These are phyloP conservation scores for Zaprionus tsacasi DNA, from an alignment of 1,140 invertebrate species.

Conservation along the genomic window DNA sequence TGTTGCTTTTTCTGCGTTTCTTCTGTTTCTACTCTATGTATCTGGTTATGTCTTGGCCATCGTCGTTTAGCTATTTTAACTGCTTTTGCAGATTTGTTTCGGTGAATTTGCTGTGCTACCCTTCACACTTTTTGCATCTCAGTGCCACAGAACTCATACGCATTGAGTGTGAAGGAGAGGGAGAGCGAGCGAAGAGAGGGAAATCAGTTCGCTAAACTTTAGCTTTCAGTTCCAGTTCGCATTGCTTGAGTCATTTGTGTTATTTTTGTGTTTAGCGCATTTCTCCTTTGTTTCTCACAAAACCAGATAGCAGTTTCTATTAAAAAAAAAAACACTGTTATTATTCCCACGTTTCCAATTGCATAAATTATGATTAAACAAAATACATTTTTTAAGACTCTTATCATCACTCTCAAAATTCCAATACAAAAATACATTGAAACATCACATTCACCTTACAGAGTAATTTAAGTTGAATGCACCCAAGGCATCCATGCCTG, in stretches of 20 bases:
- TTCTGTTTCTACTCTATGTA: conserved; percentile 30
- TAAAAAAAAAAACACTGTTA: conserved; percentile 1
- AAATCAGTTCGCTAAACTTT: conserved; percentile 36
- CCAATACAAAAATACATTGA: not conserved
- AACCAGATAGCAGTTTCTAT: conserved; percentile 18
- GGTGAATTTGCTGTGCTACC: conserved; percentile 11
- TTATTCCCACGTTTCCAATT: conserved; percentile 1
- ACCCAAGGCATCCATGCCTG: conserved; percentile 97
- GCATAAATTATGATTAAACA: not conserved
- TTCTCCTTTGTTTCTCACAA: conserved; percentile 27
- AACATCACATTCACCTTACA: not conserved
- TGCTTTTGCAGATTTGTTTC: conserved; percentile 30
- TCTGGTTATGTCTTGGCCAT: conserved; percentile 31
- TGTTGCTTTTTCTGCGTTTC: conserved; percentile 64
- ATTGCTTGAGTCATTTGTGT: conserved; percentile 41
- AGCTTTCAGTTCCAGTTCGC: conserved; percentile 30
- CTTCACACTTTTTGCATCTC: conserved; percentile 62
- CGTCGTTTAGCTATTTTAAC: conserved; percentile 31
- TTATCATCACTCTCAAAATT: not conserved
- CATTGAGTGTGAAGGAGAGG: conserved; percentile 8
- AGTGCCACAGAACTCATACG: conserved; percentile 55
- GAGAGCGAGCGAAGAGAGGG: conserved; percentile 11
- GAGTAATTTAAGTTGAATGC: conserved; percentile 33
- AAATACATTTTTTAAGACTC: not conserved
- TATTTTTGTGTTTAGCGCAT: conserved; percentile 35